Conservation (phyloP, 1,140 invertebrate genomes). For the Papilio machaon region DNA sequence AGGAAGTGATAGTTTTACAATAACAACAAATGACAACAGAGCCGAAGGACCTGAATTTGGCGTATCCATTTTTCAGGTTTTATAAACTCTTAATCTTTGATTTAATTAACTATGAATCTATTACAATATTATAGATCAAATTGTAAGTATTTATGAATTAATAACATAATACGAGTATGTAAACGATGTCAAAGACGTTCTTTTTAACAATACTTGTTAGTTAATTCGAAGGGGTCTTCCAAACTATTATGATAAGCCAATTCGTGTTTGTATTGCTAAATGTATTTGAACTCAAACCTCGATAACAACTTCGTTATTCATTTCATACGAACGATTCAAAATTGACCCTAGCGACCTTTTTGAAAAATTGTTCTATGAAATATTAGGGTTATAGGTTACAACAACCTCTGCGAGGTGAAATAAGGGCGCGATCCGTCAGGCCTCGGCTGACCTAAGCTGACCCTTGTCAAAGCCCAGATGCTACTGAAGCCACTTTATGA, state of each 20-base stretch:
- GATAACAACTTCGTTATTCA: not conserved
- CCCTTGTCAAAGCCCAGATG: constrained; percentile 68
- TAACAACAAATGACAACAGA: no score
- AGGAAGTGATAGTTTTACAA: not conserved
- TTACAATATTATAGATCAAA: no score
- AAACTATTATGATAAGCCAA: not conserved
- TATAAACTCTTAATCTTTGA: not conserved
- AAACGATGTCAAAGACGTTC: no score
- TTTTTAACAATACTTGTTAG: not conserved
- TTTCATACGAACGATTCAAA: not conserved
- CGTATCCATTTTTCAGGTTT: no score
- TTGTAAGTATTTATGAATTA: no score
- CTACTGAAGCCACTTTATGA: constrained; percentile 57
- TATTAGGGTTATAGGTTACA: constrained; percentile 22
- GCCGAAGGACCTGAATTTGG: no score
- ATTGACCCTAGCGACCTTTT: not conserved
- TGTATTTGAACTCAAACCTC: not conserved
- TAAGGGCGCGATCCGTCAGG: constrained; percentile 53
- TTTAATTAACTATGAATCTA: not conserved
- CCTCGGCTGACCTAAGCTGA: constrained; percentile 48
- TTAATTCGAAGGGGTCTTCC: not conserved
- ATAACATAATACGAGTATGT: no score
- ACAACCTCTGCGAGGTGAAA: constrained; percentile 24
- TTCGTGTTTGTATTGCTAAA: not conserved
- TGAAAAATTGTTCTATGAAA: constrained; percentile 26